phyloP scores from a whole-genome alignment of 2,797 vertebrate species.

The Karalla daura region DNA sequence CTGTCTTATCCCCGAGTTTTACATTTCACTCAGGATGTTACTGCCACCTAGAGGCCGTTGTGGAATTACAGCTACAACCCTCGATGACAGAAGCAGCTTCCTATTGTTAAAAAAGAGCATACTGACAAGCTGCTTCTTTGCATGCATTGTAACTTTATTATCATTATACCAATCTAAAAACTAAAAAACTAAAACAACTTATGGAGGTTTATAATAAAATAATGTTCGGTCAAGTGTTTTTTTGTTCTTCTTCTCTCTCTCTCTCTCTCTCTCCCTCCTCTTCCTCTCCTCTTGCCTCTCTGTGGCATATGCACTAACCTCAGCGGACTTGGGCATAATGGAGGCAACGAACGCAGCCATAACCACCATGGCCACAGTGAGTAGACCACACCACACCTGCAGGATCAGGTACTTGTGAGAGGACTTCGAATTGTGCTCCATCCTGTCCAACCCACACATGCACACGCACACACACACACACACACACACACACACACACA shows the following conservation, averaged over 20 bases:
- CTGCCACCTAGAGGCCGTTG: conserved; percentile 29
- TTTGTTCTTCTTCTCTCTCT: background rate
- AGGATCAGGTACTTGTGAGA: conserved; percentile 66
- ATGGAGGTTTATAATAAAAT: too few relatives aligned
- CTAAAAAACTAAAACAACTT: too few relatives aligned
- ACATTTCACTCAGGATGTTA: too few relatives aligned
- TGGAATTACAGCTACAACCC: background rate
- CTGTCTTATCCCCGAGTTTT: too few relatives aligned
- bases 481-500: background rate
- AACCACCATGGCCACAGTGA: conserved; percentile 69
- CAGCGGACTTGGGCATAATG: conserved; percentile 7
- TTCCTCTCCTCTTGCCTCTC: background rate
- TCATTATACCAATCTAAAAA: too few relatives aligned
- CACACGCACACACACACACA: background rate
- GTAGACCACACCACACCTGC: conserved; percentile 76
- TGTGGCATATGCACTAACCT: conserved; percentile 45
- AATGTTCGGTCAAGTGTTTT: too few relatives aligned
- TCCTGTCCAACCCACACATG: conserved; percentile 54
- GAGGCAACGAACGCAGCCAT: conserved; percentile 53
- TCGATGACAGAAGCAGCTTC: background rate
- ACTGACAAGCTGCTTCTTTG: too few relatives aligned
- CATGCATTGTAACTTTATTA: too few relatives aligned
- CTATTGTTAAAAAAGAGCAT: too few relatives aligned
- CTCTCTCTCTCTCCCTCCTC: background rate
- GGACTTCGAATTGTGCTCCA: conserved; percentile 42